These are phyloP conservation scores for Dasyurus viverrinus DNA, from an alignment of 2,113 vertebrate genomes.

Conservation along the genomic window DNA sequence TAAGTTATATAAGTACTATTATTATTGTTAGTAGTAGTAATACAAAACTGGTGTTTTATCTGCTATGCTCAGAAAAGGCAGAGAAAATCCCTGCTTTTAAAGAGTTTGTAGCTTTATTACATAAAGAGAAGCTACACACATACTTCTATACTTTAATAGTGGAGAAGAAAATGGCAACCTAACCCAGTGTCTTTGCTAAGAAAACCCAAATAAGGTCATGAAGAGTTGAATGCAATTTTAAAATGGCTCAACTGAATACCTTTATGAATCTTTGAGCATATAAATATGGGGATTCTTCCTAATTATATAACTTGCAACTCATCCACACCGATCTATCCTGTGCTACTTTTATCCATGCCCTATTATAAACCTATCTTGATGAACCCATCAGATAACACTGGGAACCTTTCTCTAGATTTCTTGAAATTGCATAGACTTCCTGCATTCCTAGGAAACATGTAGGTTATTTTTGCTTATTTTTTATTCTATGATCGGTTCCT, in stretches of 20 bases:
- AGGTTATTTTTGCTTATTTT: neutral
- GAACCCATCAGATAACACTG: neutral
- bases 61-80: neutral
- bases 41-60: neutral
- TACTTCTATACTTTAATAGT: neutral
- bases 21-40: neutral
- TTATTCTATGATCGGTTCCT: neutral
- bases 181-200: neutral
- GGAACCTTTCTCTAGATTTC: neutral
- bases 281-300: neutral
- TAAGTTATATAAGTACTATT: neutral
- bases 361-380: neutral
- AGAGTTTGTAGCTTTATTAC: neutral
- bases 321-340: neutral
- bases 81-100: neutral
- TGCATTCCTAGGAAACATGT: neutral
- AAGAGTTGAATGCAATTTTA: neutral
- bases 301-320: neutral
- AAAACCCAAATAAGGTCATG: neutral
- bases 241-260: neutral
- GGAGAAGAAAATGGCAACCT: neutral
- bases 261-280: neutral
- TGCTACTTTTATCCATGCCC: neutral
- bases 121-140: neutral
- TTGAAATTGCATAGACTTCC: neutral